Percentiles rank a stretch among this genome's conserved stretches.
These are phyloP conservation scores for Tadarida brasiliensis DNA, from an alignment of 2,797 vertebrate genomes.

Conservation along the genomic window DNA sequence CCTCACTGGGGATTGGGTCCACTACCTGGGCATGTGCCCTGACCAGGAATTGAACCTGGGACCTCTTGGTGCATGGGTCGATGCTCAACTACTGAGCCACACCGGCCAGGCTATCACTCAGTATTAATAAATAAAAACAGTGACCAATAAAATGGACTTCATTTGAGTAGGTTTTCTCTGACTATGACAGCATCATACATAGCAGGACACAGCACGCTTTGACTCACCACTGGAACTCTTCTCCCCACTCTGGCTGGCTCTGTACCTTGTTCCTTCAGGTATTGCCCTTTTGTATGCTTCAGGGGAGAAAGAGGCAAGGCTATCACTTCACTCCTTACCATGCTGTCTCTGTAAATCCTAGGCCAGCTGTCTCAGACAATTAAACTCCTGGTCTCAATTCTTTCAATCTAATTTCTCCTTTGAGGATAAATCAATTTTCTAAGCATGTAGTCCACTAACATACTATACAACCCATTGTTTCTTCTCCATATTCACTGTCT, in stretches of 20 bases:
- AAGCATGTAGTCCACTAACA: not conserved
- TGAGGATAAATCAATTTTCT: not conserved
- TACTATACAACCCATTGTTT: not conserved
- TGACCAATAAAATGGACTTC: not conserved
- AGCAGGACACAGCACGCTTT: not conserved
- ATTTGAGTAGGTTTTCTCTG: not conserved
- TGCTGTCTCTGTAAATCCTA: not conserved
- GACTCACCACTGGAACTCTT: not conserved
- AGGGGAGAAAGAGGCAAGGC: not conserved
- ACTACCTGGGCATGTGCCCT: too few species aligned
- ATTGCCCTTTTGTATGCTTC: not conserved
- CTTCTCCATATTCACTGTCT: not conserved
- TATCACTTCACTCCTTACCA: not conserved
- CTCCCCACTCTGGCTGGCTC: not conserved
- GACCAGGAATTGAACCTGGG: too few species aligned
- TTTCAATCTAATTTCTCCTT: not conserved
- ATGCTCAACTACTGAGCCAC: too few species aligned
- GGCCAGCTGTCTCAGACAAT: not conserved
- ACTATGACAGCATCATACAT: not conserved
- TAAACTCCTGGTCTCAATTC: not conserved
- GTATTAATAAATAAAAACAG: too few species aligned
- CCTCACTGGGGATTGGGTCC: too few species aligned
- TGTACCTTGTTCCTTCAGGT: not conserved
- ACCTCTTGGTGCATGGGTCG: too few species aligned
- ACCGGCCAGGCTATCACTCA: too few species aligned